Evolutionary conservation across 2,888 invertebrate species (phyloP).

Genomic region (Leptothorax acervorum): DNA sequence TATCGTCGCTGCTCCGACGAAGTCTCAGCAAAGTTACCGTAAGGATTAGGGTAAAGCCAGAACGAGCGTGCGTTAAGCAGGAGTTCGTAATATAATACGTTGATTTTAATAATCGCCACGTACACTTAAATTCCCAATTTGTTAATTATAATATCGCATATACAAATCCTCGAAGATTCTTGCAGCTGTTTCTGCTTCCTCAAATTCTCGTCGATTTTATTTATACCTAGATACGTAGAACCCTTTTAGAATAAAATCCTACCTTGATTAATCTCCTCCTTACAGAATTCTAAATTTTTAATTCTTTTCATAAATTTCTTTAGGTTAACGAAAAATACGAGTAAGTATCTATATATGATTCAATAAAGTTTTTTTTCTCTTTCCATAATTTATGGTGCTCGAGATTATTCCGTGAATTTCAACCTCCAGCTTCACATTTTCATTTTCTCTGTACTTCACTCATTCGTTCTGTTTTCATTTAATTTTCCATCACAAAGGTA

Average conservation of each 20-base stretch:
- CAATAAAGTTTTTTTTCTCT: not conserved
- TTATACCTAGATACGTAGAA: not conserved
- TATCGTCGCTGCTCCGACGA: constrained; percentile 10
- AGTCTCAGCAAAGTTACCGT: constrained; percentile 7
- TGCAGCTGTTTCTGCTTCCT: not conserved
- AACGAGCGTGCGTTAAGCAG: not conserved
- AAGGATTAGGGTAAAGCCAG: not conserved
- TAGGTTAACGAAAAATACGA: not conserved
- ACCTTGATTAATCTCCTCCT: not conserved
- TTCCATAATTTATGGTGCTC: not conserved
- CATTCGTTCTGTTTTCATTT: not conserved
- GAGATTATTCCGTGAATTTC: not conserved
- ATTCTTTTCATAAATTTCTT: not conserved
- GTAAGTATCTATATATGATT: not conserved
- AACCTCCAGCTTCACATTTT: not conserved
- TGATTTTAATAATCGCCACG: constrained; percentile 23
- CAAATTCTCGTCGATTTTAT: not conserved
- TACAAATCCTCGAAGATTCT: not conserved
- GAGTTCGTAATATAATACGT: not conserved
- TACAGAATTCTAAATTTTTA: not conserved
- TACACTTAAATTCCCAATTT: not conserved
- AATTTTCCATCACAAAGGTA: not conserved
- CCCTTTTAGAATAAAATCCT: not conserved
- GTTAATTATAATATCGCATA: not conserved
- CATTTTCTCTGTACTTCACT: not conserved